These are phyloP conservation scores for Listronotus bonariensis DNA, from an alignment of 1,140 invertebrate genomes.

Conservation along the genomic window DNA sequence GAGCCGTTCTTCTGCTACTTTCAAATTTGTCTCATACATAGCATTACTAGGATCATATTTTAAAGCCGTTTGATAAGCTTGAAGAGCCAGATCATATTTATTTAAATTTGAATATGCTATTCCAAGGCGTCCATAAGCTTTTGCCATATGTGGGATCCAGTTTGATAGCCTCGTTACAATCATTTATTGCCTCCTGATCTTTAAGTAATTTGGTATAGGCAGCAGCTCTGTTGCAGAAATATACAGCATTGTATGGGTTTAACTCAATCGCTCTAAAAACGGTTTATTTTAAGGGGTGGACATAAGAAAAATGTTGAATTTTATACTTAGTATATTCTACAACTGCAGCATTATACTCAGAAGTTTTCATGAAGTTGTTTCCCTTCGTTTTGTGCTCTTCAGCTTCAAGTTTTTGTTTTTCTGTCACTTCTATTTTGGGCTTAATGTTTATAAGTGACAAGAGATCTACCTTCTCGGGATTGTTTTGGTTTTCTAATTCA, in stretches of 20 bases:
- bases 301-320: neutral
- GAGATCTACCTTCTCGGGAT: constrained; percentile 36
- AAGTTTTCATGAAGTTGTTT: constrained; percentile 84
- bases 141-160: constrained; percentile 90
- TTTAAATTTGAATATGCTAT: constrained; percentile 86
- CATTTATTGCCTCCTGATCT: constrained; percentile 80
- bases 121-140: constrained; percentile 92
- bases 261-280: constrained; percentile 76
- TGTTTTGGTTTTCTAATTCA: constrained; percentile 46
- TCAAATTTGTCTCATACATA: constrained; percentile 86
- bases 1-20: constrained; percentile 72
- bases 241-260: constrained; percentile 88
- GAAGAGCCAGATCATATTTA: constrained; percentile 79
- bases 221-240: constrained; percentile 93
- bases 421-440: constrained; percentile 34
- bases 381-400: constrained; percentile 82
- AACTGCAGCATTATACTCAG: constrained; percentile 79
- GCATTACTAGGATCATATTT: constrained; percentile 92
- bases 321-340: constrained; percentile 76
- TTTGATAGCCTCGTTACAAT: constrained; percentile 85
- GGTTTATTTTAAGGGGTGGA: neutral
- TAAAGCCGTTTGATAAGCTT: constrained; percentile 85
- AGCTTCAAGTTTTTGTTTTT: constrained; percentile 66
- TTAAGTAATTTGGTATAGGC: constrained; percentile 86
- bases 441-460: constrained; percentile 37